Percentiles rank a stretch among this genome's conserved stretches.
Evolutionary conservation across 2,113 vertebrate species (phyloP).

Genomic region (Pluvialis apricaria): DNA sequence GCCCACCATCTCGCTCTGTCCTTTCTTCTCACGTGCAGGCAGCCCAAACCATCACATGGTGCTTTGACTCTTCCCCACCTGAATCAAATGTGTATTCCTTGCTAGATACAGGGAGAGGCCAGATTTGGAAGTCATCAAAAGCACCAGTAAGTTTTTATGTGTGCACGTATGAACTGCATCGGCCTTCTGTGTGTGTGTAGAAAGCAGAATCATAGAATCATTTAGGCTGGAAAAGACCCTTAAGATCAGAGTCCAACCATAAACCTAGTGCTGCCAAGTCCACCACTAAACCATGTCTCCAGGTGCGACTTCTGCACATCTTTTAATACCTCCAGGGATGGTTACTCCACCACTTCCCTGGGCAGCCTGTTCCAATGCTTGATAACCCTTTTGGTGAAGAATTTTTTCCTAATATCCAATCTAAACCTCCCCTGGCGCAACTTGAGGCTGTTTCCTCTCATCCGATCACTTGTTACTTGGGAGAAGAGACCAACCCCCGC

Average conservation of each 20-base stretch:
- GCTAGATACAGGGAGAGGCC: neutral
- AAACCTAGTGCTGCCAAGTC: neutral
- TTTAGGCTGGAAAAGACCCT: neutral
- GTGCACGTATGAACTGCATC: neutral
- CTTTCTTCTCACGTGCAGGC: neutral
- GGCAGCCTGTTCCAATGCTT: neutral
- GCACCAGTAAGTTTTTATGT: neutral
- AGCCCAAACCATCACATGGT: neutral
- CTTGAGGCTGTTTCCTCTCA: neutral
- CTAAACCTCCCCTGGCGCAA: neutral
- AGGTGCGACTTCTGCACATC: fast-evolving
- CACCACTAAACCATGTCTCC: neutral
- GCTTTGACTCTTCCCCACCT: neutral
- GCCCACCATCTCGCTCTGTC: neutral
- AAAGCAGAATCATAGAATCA: neutral
- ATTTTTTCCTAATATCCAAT: neutral
- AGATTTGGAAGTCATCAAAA: neutral
- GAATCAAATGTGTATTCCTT: neutral
- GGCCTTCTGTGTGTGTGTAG: neutral
- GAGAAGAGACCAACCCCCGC: neutral
- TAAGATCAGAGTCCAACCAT: neutral
- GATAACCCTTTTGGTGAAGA: neutral
- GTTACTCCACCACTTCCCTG: neutral
- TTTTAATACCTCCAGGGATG: neutral
- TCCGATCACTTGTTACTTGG: neutral